These are phyloP conservation scores for Tachuris rubrigastra DNA, from an alignment of 2,113 vertebrate species.

Conservation along the genomic window DNA sequence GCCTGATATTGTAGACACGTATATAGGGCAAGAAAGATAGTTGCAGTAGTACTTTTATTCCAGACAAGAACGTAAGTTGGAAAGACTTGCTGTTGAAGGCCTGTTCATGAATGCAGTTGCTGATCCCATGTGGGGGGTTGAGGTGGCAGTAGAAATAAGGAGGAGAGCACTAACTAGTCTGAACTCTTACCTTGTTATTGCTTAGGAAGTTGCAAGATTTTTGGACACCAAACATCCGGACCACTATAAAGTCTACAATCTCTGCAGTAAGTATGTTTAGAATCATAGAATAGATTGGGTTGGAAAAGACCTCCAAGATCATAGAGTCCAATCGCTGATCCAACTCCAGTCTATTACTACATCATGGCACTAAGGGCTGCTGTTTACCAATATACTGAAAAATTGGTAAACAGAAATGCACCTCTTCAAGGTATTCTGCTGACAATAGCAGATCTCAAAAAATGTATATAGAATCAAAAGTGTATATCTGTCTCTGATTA, in stretches of 20 bases:
- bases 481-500: not conserved
- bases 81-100: not conserved
- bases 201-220: constrained; percentile 91
- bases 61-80: not conserved
- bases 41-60: not conserved
- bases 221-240: constrained; percentile 88
- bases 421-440: not conserved
- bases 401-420: not conserved
- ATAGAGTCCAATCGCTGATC: too few relatives aligned
- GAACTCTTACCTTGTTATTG: not conserved
- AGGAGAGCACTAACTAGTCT: not conserved
- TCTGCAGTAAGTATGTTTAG: constrained; percentile 89
- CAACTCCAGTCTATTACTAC: too few relatives aligned
- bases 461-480: not conserved
- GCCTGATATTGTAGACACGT: not conserved
- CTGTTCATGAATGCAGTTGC: not conserved
- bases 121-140: not conserved
- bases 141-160: not conserved
- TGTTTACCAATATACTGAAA: not conserved
- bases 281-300: too few relatives aligned
- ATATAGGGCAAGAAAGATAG: not conserved
- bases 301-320: too few relatives aligned
- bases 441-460: not conserved
- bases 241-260: constrained; percentile 94
- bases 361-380: too few relatives aligned